Conservation (phyloP, 2,888 invertebrate species). For the Mechanitis mazaeus region DNA sequence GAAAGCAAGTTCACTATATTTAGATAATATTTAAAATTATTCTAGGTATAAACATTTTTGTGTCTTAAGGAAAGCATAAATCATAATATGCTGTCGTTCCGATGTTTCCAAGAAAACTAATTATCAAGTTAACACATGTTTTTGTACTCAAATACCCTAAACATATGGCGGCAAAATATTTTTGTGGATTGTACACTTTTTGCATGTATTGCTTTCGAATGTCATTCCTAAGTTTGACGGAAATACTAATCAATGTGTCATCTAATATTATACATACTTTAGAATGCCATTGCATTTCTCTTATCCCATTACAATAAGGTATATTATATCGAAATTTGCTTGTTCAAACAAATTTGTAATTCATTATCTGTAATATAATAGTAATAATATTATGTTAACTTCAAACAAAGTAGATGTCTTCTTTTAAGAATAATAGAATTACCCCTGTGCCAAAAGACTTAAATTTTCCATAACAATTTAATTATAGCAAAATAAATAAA, state of each 20-base stretch:
- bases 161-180: slow-evolving; percentile 31
- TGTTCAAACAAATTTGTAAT: too few species aligned
- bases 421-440: too few species aligned
- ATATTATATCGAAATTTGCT: too few species aligned
- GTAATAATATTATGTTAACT: too few species aligned
- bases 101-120: slow-evolving; percentile 61
- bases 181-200: slow-evolving; percentile 6
- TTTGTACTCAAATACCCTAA: slow-evolving; percentile 41
- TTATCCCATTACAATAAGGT: too few species aligned
- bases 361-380: too few species aligned
- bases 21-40: slow-evolving; percentile 9
- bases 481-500: too few species aligned
- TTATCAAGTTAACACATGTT: slow-evolving; percentile 69
- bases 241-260: neutral
- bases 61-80: slow-evolving; percentile 53
- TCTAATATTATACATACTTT: too few species aligned
- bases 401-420: too few species aligned
- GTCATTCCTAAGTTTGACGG: neutral
- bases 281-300: too few species aligned
- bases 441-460: too few species aligned
- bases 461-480: too few species aligned
- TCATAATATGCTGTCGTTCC: slow-evolving; percentile 43
- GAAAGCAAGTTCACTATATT: neutral
- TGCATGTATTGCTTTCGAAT: neutral
- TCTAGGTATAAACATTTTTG: slow-evolving; percentile 32